These are phyloP conservation scores for Crambe crambe DNA, from an alignment of 37 sponge, comb jelly and placozoan species.

Conservation along the genomic window DNA sequence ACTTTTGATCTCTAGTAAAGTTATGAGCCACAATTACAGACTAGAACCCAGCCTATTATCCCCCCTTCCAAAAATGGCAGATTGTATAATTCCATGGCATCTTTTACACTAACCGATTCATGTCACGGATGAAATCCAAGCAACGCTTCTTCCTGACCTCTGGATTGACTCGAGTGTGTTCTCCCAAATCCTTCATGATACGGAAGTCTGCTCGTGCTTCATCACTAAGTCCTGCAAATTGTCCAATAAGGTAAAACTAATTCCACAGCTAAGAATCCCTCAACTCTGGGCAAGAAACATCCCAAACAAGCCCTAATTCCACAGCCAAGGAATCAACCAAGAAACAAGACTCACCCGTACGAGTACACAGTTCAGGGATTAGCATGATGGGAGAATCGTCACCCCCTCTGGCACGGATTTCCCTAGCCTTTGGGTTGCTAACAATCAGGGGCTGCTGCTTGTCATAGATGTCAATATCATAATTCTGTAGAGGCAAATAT, in stretches of 20 bases:
- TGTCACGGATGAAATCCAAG: slow-evolving; percentile 52
- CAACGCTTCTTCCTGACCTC: slow-evolving; percentile 27
- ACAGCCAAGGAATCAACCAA: neutral
- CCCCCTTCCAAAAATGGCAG: neutral
- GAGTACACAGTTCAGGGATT: slow-evolving; percentile 89
- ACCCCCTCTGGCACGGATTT: slow-evolving; percentile 43
- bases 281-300: neutral
- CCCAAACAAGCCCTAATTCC: neutral
- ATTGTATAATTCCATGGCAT: neutral
- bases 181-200: slow-evolving; percentile 81
- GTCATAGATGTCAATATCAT: slow-evolving; percentile 73
- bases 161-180: slow-evolving; percentile 78
- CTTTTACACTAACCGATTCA: neutral
- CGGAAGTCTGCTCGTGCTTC: slow-evolving; percentile 80
- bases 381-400: slow-evolving; percentile 72
- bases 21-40: no score
- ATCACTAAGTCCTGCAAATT: slow-evolving; percentile 77
- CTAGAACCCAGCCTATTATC: neutral
- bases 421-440: slow-evolving; percentile 69
- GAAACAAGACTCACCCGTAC: slow-evolving; percentile 61
- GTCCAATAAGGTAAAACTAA: neutral
- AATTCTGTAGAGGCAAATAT: slow-evolving; percentile 8
- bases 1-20: neutral
- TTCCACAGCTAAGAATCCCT: neutral
- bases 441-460: slow-evolving; percentile 86